These are phyloP conservation scores for Nasonovia ribisnigri DNA, from an alignment of 2,888 invertebrate genomes.

Conservation along the genomic window DNA sequence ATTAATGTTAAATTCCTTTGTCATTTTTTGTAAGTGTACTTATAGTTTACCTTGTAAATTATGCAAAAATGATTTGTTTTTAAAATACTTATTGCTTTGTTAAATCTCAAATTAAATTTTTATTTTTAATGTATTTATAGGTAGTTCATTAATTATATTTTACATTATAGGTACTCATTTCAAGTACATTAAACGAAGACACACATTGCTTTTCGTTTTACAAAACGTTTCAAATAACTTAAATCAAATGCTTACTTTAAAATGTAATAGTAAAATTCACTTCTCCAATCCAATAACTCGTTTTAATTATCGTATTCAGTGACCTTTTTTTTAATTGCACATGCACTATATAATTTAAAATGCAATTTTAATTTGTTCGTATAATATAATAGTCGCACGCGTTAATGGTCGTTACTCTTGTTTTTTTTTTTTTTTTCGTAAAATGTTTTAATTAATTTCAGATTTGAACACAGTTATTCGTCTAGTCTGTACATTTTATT, in stretches of 20 bases:
- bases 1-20: neutral
- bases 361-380: neutral
- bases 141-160: neutral
- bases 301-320: conserved; percentile 11
- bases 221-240: neutral
- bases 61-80: neutral
- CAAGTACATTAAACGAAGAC: neutral
- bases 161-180: neutral
- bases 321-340: neutral
- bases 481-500: neutral
- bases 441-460: neutral
- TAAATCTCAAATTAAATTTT: neutral
- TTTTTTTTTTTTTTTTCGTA: neutral
- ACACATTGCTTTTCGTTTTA: neutral
- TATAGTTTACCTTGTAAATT: neutral
- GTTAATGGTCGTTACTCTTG: neutral
- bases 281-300: neutral
- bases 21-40: neutral
- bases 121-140: neutral
- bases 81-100: neutral
- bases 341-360: neutral
- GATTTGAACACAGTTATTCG: neutral
- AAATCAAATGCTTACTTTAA: neutral
- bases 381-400: neutral
- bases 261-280: neutral